These are phyloP conservation scores for Julus scanicus DNA, from an alignment of 2,888 invertebrate genomes.

Conservation along the genomic window DNA sequence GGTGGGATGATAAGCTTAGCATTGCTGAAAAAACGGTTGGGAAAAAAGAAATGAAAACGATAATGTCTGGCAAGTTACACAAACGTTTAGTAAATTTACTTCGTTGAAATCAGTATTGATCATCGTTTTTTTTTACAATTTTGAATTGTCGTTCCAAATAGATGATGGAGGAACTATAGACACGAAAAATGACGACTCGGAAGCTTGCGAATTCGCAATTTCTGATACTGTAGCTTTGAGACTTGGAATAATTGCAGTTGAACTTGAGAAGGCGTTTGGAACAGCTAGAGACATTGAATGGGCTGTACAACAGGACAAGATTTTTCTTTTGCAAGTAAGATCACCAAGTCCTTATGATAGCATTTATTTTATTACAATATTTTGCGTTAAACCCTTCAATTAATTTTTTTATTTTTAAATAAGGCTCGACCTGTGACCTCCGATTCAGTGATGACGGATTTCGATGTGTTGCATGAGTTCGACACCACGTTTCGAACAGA, in stretches of 20 bases:
- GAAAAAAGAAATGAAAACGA: conserved; percentile 70
- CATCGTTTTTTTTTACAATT: no score
- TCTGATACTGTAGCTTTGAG: conserved; percentile 70
- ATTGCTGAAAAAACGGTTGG: conserved; percentile 62
- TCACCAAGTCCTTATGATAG: background rate
- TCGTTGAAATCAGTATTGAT: no score
- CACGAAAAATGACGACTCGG: background rate
- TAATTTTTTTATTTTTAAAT: no score
- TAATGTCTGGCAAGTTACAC: conserved; percentile 66
- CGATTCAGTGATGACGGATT: conserved; percentile 78
- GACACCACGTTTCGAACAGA: conserved; percentile 76
- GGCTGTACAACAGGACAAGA: conserved; percentile 73
- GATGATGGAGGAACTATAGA: background rate
- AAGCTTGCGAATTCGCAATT: conserved; percentile 62
- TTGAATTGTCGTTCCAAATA: background rate
- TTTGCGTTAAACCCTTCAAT: background rate
- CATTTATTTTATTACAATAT: background rate
- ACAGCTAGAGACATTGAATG: conserved; percentile 83
- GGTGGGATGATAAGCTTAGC: conserved; percentile 25
- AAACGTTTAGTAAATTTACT: no score
- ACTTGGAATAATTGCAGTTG: conserved; percentile 72
- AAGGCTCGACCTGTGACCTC: conserved; percentile 79
- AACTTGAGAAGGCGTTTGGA: conserved; percentile 76
- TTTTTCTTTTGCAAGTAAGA: conserved; percentile 57
- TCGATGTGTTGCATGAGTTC: conserved; percentile 81